Evolutionary conservation across 2,888 invertebrate species (phyloP), one percentile per base, ranked within the genome.

Genomic region (Philonicus albiceps): DNA sequence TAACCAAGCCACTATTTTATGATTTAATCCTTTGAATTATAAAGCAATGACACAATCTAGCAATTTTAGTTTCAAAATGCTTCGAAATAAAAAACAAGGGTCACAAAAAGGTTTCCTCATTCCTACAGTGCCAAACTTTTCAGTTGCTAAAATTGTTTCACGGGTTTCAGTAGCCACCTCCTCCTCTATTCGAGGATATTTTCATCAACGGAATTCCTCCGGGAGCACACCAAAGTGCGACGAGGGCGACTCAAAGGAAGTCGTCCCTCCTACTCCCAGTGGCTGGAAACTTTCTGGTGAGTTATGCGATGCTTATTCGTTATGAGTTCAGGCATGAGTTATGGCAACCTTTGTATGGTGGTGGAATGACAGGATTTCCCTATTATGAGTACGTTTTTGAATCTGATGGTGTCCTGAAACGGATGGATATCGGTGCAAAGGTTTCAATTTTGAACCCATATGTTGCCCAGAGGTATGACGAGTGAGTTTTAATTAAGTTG

Each of bases 401-500:
- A 27, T 74, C 16, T 49, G 43, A 37, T 49, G 43, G n/a, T 16
- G 34, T 3, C 37, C n/a, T 74, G 37, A n/a, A 75, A 40, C n/a
- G 76, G 76, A 37, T 76, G 76, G 76, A 76, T 76, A 76, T 76
- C 64, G 64, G 64, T 64, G 64, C 64, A 64, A 64, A 27, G 37
- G 19, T 22, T n/a, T 22, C 22, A 76, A 76, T 76, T 74, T 75
- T 31, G n/a, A 34, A 76, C 34, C 22, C 40, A 37, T n/a, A 22
- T 34, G 76, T n/a, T 22, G 40, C 76, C 37, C 76, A 13, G 40
- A 40, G 22, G 76, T 22, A 76, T 76, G 40, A 76, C 40, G 76
- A 76, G 22, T 76, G 76, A 76, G 76, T 76, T 76, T 76, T 76
- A 76, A 76, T 76, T 76, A 76, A 76, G 76, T 40, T 76, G 22